These are phyloP conservation scores for Pandemis corylana DNA, from an alignment of 2,888 invertebrate genomes.

Conservation along the genomic window DNA sequence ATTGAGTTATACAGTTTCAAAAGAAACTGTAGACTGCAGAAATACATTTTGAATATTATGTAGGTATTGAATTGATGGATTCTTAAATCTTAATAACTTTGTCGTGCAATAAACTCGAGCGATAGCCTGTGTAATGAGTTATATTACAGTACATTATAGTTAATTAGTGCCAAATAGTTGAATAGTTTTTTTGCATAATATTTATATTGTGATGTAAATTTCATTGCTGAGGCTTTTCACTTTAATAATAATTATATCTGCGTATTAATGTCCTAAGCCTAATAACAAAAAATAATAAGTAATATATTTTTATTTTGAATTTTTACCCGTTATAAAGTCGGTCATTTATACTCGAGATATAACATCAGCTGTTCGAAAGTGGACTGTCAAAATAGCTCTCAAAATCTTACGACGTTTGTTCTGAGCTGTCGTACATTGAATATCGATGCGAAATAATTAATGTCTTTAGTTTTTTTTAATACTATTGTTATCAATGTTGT, in stretches of 20 bases:
- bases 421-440: too few species aligned
- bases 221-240: not conserved
- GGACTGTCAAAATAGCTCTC: too few species aligned
- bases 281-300: not conserved
- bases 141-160: conserved; percentile 20
- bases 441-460: too few species aligned
- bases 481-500: too few species aligned
- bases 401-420: too few species aligned
- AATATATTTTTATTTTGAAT: conserved; percentile 26
- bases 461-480: too few species aligned
- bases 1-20: not conserved
- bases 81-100: not conserved
- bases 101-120: not conserved
- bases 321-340: conserved; percentile 7
- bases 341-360: too few species aligned
- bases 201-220: conserved; percentile 15
- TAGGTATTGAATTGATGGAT: too few species aligned
- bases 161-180: conserved; percentile 34
- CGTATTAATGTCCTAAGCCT: not conserved
- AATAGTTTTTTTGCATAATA: conserved; percentile 12
- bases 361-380: too few species aligned
- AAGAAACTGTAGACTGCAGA: not conserved
- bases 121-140: not conserved
- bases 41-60: not conserved
- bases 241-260: not conserved